phyloP scores from a whole-genome alignment of 2,797 vertebrate genomes.

The Chaenodraco wilsoni region DNA sequence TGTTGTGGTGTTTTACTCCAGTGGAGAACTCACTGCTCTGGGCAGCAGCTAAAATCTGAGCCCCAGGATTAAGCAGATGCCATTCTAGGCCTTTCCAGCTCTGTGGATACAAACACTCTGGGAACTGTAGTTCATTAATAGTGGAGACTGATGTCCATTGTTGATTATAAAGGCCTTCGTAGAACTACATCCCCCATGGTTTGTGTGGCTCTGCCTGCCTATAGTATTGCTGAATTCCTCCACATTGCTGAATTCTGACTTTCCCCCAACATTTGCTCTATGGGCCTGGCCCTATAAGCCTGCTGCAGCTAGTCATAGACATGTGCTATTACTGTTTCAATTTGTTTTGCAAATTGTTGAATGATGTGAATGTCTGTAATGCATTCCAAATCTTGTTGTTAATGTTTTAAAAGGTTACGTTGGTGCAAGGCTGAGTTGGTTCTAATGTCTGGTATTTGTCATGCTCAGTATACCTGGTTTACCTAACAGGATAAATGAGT shows the following conservation, averaged over 20 bases:
- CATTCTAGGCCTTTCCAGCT: constrained; percentile 83
- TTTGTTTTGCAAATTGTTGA: constrained; percentile 13
- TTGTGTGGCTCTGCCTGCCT: constrained; percentile 63
- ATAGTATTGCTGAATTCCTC: constrained; percentile 73
- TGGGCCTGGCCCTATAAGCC: constrained; percentile 33
- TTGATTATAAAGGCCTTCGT: constrained; percentile 69
- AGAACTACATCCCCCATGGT: constrained; percentile 79
- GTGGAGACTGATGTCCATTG: constrained; percentile 77
- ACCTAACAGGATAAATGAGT: constrained; percentile 4
- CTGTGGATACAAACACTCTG: constrained; percentile 78
- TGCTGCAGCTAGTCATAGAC: constrained; percentile 33
- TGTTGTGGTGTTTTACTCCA: constrained; percentile 74
- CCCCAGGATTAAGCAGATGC: constrained; percentile 84
- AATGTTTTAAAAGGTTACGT: constrained; percentile 10
- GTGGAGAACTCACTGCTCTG: constrained; percentile 71
- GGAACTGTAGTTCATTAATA: constrained; percentile 85
- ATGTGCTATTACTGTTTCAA: constrained; percentile 8
- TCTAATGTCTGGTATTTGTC: constrained; percentile 7
- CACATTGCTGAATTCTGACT: constrained; percentile 68
- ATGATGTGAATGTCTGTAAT: background rate
- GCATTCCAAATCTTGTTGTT: background rate
- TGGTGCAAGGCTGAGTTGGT: background rate
- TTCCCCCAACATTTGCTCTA: constrained; percentile 55
- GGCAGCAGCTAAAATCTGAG: constrained; percentile 84
- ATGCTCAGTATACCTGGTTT: background rate